Conservation (phyloP, 2,113 vertebrate species). For the Dinomys branickii region DNA sequence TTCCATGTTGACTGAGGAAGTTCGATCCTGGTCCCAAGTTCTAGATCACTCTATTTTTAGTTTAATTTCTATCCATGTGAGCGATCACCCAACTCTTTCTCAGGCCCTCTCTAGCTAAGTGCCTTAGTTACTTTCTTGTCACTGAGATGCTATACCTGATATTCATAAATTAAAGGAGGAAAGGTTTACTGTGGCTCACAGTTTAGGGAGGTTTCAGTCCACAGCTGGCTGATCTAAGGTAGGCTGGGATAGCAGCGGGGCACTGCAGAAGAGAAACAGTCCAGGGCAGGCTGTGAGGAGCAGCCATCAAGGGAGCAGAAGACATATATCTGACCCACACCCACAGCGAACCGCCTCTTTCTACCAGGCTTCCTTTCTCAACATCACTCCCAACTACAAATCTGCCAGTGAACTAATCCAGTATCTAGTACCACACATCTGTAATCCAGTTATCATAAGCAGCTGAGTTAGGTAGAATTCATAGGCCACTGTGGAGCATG, state of each 20-base stretch:
- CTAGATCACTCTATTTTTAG: neutral
- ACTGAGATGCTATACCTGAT: neutral
- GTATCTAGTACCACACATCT: neutral
- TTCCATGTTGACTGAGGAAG: neutral
- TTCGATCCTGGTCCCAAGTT: neutral
- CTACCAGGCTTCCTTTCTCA: neutral
- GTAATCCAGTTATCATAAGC: neutral
- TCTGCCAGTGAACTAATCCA: neutral
- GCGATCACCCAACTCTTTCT: neutral
- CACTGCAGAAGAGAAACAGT: neutral
- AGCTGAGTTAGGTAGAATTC: neutral
- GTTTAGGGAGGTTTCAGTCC: neutral
- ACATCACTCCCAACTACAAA: neutral
- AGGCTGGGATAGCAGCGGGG: neutral
- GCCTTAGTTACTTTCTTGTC: neutral
- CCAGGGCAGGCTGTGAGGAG: neutral
- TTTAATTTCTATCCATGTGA: neutral
- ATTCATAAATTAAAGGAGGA: neutral
- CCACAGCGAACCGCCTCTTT: neutral
- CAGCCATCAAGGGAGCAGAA: neutral
- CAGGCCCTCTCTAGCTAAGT: neutral
- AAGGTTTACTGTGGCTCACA: neutral
- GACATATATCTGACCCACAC: neutral
- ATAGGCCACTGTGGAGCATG: neutral
- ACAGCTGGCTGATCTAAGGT: neutral